Evolutionary conservation across 2,888 invertebrate species (phyloP).

Genomic region (Oeneis ivallda): DNA sequence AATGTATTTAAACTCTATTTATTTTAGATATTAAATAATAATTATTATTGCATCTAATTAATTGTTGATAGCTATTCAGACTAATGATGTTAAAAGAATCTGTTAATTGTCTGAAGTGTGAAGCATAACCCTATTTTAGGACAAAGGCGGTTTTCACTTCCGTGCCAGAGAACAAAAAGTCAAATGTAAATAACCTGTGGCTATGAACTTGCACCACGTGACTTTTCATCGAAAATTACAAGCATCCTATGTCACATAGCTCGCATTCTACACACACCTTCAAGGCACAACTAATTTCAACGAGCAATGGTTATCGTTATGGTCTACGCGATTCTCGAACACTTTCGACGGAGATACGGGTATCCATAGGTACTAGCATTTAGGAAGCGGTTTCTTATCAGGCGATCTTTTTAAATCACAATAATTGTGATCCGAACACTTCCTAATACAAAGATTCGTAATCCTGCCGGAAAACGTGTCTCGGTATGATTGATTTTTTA

Average conservation of each 20-base stretch:
- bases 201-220: constrained; percentile 56
- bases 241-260: constrained; percentile 50
- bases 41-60: not conserved
- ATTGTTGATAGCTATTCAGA: not conserved
- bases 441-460: constrained; percentile 70
- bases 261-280: constrained; percentile 43
- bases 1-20: not conserved
- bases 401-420: constrained; percentile 57
- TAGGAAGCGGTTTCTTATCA: constrained; percentile 75
- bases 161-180: constrained; percentile 73
- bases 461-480: constrained; percentile 68
- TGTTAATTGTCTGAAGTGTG: constrained; percentile 1
- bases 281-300: constrained; percentile 38
- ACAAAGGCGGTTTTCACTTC: constrained; percentile 71
- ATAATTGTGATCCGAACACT: constrained; percentile 63
- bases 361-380: constrained; percentile 42
- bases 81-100: not conserved
- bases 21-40: not conserved
- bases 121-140: constrained; percentile 58
- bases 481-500: constrained; percentile 39
- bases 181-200: constrained; percentile 80
- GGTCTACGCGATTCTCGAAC: not conserved
- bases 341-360: constrained; percentile 6
- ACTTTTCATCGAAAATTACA: constrained; percentile 51
- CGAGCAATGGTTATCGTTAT: constrained; percentile 51